Evolutionary conservation across 1,140 invertebrate genomes (phyloP).

Genomic region (Pachypeltis micranthus): DNA sequence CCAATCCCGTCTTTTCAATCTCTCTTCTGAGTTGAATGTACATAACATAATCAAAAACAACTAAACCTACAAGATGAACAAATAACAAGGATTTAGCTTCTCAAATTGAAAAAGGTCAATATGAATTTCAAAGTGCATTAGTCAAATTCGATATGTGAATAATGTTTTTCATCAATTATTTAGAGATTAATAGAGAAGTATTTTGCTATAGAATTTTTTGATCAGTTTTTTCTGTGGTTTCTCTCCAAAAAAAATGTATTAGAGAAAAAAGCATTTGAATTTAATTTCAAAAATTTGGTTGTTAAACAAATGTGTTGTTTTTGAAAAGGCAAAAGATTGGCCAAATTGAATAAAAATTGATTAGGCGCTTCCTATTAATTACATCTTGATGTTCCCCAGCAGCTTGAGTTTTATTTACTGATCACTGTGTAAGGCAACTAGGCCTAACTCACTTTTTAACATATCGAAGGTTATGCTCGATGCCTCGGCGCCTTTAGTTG

Average conservation of each 20-base stretch:
- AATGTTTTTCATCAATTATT: background rate
- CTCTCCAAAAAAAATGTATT: background rate
- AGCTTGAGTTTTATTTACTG: conserved; percentile 2
- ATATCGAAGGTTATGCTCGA: no score
- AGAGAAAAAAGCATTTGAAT: background rate
- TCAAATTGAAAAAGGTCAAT: background rate
- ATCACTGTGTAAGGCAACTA: no score
- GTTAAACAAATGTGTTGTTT: background rate
- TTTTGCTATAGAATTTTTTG: background rate
- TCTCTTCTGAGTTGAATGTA: conserved; percentile 2
- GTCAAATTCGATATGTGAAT: background rate
- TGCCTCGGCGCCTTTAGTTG: no score
- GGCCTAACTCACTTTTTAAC: no score
- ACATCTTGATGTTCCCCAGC: conserved; percentile 1
- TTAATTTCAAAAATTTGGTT: background rate
- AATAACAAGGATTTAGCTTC: background rate
- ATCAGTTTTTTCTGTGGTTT: background rate
- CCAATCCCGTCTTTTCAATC: background rate
- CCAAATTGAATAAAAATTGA: background rate
- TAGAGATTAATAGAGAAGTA: background rate
- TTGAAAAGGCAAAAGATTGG: background rate
- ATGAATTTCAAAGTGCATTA: background rate
- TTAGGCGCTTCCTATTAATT: background rate
- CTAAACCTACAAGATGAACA: background rate
- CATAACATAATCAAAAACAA: conserved; percentile 1